Percentiles rank a stretch among this genome's conserved stretches.
Conservation (phyloP, 2,113 vertebrate species). For the Cyprinodon variegatus region DNA sequence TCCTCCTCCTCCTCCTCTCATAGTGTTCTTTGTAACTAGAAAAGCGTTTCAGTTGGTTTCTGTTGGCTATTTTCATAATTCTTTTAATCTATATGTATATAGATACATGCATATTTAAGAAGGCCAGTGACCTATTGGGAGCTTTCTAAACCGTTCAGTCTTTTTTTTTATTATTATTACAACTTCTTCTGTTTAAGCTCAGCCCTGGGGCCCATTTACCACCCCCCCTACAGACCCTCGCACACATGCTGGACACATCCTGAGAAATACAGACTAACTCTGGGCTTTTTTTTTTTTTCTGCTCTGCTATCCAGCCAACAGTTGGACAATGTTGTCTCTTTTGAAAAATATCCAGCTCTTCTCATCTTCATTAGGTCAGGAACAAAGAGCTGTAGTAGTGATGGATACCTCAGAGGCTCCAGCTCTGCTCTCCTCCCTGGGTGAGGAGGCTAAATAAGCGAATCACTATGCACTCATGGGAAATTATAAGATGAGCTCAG, state of each 20-base stretch:
- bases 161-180: slow-evolving; percentile 47
- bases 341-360: slow-evolving; percentile 58
- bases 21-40: slow-evolving; percentile 42
- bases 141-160: slow-evolving; percentile 62
- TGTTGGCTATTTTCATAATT: slow-evolving; percentile 63
- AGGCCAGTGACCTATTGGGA: slow-evolving; percentile 67
- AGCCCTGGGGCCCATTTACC: slow-evolving; percentile 66
- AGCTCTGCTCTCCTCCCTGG: slow-evolving; percentile 40
- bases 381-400: slow-evolving; percentile 51
- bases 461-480: not conserved
- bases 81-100: slow-evolving; percentile 33
- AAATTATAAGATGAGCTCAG: not conserved
- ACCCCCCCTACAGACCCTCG: slow-evolving; percentile 35
- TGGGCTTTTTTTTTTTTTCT: slow-evolving; percentile 39
- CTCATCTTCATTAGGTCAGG: slow-evolving; percentile 66
- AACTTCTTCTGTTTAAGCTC: slow-evolving; percentile 61
- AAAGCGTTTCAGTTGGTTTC: slow-evolving; percentile 34
- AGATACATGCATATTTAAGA: slow-evolving; percentile 58
- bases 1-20: slow-evolving; percentile 24
- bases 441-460: slow-evolving; percentile 10
- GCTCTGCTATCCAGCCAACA: slow-evolving; percentile 39
- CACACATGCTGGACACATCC: not conserved
- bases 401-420: slow-evolving; percentile 61
- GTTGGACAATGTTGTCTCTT: slow-evolving; percentile 43
- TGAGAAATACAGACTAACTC: slow-evolving; percentile 24